phyloP scores from a whole-genome alignment of 1,140 invertebrate species.

The Ditylenchus dipsaci region DNA sequence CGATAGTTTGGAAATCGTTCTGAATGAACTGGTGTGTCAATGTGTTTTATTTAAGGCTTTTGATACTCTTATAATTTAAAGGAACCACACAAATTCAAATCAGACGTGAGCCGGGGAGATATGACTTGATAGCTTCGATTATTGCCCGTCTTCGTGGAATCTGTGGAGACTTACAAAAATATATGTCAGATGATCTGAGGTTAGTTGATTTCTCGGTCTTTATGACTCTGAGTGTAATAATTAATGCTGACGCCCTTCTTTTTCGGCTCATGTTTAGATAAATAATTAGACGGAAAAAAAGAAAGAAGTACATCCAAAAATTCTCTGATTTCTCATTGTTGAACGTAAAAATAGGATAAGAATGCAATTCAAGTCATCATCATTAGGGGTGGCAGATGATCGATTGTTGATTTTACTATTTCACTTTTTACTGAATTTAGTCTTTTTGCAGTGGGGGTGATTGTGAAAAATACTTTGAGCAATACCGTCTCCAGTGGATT shows the following conservation, averaged over 20 bases:
- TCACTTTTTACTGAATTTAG: too few relatives aligned
- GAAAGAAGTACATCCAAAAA: too few relatives aligned
- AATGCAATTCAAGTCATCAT: too few relatives aligned
- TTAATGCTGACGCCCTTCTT: background rate
- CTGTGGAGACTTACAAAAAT: conserved; percentile 35
- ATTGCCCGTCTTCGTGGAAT: conserved; percentile 31
- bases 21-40: conserved; percentile 14
- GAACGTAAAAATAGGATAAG: too few relatives aligned
- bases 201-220: background rate
- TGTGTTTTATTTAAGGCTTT: background rate
- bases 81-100: conserved; percentile 34
- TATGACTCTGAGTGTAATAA: background rate
- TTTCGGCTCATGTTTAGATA: background rate
- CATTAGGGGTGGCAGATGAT: too few relatives aligned
- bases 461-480: too few relatives aligned
- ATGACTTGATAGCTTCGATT: conserved; percentile 40
- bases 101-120: conserved; percentile 27
- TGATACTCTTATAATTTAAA: background rate
- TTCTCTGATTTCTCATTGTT: too few relatives aligned
- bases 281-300: too few relatives aligned
- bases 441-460: too few relatives aligned
- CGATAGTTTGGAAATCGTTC: conserved; percentile 24
- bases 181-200: conserved; percentile 13
- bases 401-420: too few relatives aligned
- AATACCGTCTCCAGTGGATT: too few relatives aligned